Base-by-base conservation (phyloP, 2,888 invertebrate genomes). In the Serripes groenlandicus region DNA sequence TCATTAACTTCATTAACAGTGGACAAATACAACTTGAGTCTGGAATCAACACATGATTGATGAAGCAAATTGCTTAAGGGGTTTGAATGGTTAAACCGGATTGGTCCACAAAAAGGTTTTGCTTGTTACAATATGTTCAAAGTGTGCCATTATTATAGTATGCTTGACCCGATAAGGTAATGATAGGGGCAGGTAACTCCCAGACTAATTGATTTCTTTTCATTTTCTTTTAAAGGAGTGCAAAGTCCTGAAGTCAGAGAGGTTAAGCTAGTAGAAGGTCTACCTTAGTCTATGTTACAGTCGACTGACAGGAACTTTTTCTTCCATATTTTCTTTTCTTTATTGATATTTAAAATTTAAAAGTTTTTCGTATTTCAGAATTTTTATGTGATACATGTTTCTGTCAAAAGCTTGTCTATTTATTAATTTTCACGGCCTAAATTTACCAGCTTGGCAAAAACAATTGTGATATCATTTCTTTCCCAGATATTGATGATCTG, bases 231-330 rank as follows among this genome's bases (percentile, higher is more conserved):
- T 86, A 37, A 81, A 89, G 89, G 83, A 82, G n/a, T 70, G 68
- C 76, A 88, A 88, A 77, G 69, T 80, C 52, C 58, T 89, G 34
- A 77, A 76, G 34, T 89, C 89, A 56, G 83, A 87, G 71, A 81
- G 81, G 75, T 66, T 86, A 32, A 87, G 84, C 66, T 89, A 81
- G 58, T 73, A 72, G 30, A 37, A 52, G n/a, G n/a, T n/a, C n/a
- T n/a, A n/a, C n/a, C n/a, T n/a, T n/a, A 52, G 15, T 26, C 21
- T 72, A 82, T 62, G 49, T n/a, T 34, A 49, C 15, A 32, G 35
- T 3, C 23, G 18, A 21, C 7, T 42, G 28, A 28, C 30, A 37
- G 58, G 26, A 21, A n/a, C 3, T 7, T 11, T 28, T 3, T 15
- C 4, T 21, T 3, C 23, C 26, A 11, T 58, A 2, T 28, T 15